Base-by-base conservation (phyloP, 2,113 vertebrate genomes). In the Corythoichthys intestinalis region DNA sequence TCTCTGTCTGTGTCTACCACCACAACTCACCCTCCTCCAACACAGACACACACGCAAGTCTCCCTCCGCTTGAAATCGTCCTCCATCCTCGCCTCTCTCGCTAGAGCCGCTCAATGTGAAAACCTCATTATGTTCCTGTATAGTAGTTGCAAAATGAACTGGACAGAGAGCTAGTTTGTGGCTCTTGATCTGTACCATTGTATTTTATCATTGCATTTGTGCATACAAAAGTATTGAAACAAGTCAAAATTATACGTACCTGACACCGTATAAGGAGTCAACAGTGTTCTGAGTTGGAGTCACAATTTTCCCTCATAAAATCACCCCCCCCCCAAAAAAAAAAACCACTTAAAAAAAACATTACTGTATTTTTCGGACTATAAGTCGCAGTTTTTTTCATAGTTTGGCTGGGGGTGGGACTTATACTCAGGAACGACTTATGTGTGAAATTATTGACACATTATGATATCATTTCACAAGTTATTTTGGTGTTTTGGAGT, bases 101-200 rank as follows among this genome's bases (percentile, higher is more conserved):
- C 78, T 78, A 64, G 67, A 78, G 78, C 83, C 69, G 80, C 76
- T 82, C 67, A 66, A 76, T 79, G 79, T 80, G 83, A 88, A 88
- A 85, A 85, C 75, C 82, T 78, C 73, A 85, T 87, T 87, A 88
- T 80, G 78, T 78, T 75, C 75, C 77, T 72, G 66, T 72, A 65
- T 73, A 71, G 71, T 82, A 79, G 74, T 71, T 67, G 78, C 71
- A 88, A 86, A 87, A 72, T 84, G 71, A 74, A 75, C 76, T 69
- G 82, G 83, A 89, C 74, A 83, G 73, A 73, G 50, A 20, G 10
- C 61, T 34, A 12, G 56, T 37, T 58, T 37, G 11, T 46, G 56
- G 37, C 79, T 62, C 35, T 34, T 34, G 70, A 80, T 69, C 50
- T 67, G 56, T 76, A n/a, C 8, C 17, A 12, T 46, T 17, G 20